Percentiles rank a stretch among this genome's conserved stretches.
Conservation (phyloP, 2,113 vertebrate genomes). For the human region GRCh38 chr3:34311501-34312000, state of each 20-base stretch:
- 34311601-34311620: neutral
- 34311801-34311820: neutral
- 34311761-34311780: neutral
- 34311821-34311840: neutral
- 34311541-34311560: slow-evolving; percentile 4
- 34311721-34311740: neutral
- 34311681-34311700: neutral
- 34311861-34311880: neutral
- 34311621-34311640: neutral
- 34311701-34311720: neutral
- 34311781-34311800: neutral
- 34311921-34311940: neutral
- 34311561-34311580: neutral
- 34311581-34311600: neutral
- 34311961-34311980: neutral
- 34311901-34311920: neutral
- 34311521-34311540: neutral
- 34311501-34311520: slow-evolving; percentile 11
- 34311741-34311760: neutral
- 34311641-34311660: neutral
- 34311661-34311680: neutral
- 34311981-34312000: neutral
- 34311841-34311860: neutral
- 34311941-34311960: neutral
- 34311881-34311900: neutral